Base-by-base conservation (phyloP, 2,797 vertebrate genomes). In the Bovichtus variegatus region DNA sequence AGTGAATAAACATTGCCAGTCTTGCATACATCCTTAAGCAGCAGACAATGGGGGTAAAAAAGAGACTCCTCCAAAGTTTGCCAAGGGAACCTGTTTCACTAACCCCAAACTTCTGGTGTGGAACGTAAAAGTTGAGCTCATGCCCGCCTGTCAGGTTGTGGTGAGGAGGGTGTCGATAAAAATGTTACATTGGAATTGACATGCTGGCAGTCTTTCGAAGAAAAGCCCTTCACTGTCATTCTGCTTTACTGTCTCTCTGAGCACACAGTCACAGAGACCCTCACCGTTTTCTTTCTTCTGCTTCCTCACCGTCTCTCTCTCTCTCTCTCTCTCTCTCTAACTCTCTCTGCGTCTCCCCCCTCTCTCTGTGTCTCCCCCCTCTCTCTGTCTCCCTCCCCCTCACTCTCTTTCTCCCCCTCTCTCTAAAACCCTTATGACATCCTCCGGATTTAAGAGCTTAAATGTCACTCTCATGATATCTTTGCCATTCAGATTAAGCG, bases 381-480 rank as follows among this genome's bases (percentile, higher is more conserved):
- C 47, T 58, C 61, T 16, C 63, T 31, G 13, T 59, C 81, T 49
- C 40, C 41, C 76, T 51, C 74, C 36, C 57, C 71, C 80, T 49
- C 79, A 59, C 78, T 59, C 68, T 63, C 82, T 71, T 40, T 41
- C 61, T 64, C 9, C 47, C 53, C 40, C 65, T 76, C 76, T 62
- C 82, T 71, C 71, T 80, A 85, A 87, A 89, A 87, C 88, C 87
- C 80, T 88, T 83, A 88, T 82, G 90, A 92, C 87, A 90, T 91
- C 84, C 88, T 82, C 67, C 31, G 86, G 94, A 94, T 94, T 93
- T 91, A 89, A 82, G 74, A 91, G 94, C 93, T 95, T 96, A 93
- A 94, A 94, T 93, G 91, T 90, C 92, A 93, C 86, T 92, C 92
- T 91, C 86, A 91, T 94, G 91, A 94, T 94, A 95, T 94, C 92